These are phyloP conservation scores for Epicampocera succincta DNA, from an alignment of 2,888 invertebrate species.

Conservation along the genomic window DNA sequence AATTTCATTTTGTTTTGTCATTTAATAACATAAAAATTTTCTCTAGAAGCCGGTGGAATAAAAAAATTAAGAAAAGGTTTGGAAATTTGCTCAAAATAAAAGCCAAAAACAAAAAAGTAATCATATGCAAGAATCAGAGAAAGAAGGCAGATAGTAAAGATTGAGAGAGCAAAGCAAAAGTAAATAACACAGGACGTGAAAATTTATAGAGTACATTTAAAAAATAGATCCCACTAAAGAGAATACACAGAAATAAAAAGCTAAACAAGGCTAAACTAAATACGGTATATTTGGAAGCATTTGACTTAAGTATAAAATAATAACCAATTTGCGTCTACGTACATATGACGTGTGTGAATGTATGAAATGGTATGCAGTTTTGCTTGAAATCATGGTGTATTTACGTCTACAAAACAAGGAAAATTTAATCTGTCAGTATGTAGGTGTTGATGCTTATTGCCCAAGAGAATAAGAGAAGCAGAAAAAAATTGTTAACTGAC, in stretches of 20 bases:
- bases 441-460: too few relatives aligned
- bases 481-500: too few relatives aligned
- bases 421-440: too few relatives aligned
- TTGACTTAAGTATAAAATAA: conserved; percentile 21
- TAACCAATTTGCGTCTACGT: too few relatives aligned
- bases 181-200: conserved; percentile 49
- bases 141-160: conserved; percentile 37
- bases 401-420: too few relatives aligned
- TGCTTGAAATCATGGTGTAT: too few relatives aligned
- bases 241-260: conserved; percentile 13
- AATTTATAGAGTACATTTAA: conserved; percentile 20
- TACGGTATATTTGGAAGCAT: conserved; percentile 11
- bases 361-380: too few relatives aligned
- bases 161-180: conserved; percentile 29
- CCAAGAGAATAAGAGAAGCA: too few relatives aligned
- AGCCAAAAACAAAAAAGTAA: conserved; percentile 50
- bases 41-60: conserved; percentile 68
- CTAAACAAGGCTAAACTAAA: conserved; percentile 12
- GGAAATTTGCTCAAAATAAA: conserved; percentile 62
- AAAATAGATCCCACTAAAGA: conserved; percentile 45
- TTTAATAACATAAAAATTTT: conserved; percentile 60
- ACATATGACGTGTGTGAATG: too few relatives aligned
- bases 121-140: conserved; percentile 19
- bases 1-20: conserved; percentile 69
- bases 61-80: conserved; percentile 61